Conservation (phyloP, 2,888 invertebrate species). For the Ctena decussata region DNA sequence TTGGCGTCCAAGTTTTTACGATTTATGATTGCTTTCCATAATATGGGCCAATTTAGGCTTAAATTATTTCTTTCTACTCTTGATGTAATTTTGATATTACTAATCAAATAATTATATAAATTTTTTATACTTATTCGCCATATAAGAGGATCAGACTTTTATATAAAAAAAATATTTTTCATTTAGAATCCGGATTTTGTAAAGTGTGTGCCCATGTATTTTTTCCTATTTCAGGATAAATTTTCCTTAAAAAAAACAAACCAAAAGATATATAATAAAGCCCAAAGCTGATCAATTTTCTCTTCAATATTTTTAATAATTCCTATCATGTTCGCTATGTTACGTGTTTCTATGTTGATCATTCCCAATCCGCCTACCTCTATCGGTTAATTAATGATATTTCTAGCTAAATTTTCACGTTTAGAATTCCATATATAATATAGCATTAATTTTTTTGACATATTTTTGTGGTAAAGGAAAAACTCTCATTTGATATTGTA, state of each 20-base stretch:
- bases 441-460: background rate
- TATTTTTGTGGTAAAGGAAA: background rate
- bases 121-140: too few relatives aligned
- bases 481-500: background rate
- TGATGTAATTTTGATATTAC: too few relatives aligned
- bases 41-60: too few relatives aligned
- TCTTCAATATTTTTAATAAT: background rate
- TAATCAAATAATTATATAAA: too few relatives aligned
- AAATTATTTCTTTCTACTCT: too few relatives aligned
- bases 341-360: background rate
- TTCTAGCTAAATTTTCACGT: background rate
- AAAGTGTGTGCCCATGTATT: too few relatives aligned
- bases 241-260: background rate
- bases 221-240: too few relatives aligned
- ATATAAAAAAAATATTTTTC: too few relatives aligned
- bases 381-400: background rate
- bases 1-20: too few relatives aligned
- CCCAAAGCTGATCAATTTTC: background rate
- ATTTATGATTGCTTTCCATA: too few relatives aligned
- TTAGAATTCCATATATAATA: background rate
- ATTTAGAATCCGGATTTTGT: too few relatives aligned
- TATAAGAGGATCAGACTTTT: too few relatives aligned
- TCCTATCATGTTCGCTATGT: background rate
- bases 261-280: background rate
- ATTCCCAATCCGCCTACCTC: background rate